Base-by-base conservation (phyloP, 37 sponge, comb jelly and placozoan species). In the Beroe ovata region DNA sequence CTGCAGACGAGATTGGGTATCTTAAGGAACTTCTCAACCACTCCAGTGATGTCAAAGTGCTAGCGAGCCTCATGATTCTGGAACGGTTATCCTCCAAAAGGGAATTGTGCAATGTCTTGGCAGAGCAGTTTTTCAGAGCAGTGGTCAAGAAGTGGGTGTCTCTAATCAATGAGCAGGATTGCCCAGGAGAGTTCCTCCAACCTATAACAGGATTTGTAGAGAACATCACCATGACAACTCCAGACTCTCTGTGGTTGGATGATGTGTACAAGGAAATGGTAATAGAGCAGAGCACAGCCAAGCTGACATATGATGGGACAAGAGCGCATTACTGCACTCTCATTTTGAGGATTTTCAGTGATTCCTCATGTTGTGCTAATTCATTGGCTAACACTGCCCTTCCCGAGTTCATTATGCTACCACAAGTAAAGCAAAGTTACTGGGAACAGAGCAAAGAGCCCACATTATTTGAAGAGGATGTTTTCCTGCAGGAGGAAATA, bases 401-500 rank as follows among this genome's bases (percentile, higher is more conserved):
- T 1, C 84, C 84, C 8, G 84, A 77, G 54, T 77, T 30, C 28
- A 42, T 77, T 20, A 42, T 39, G 42, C 54, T 77, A 19, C 84
- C 84, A 14, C 84, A 77, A 35, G 54, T 77, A 8, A 77, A 42
- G 54, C 84, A 77, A 29, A 77, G 38, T 2, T 77, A 77, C 33
- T 77, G 84, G 84, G 69, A 66, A 1, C 32, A 66, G 32, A 66
- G 69, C 36, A 22, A 20, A 3, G 84, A 77, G 11, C 22, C 84
- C 8, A 23, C 8, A 1, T 40, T 32, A 16, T n/a, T 77, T 3
- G 47, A 77, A 30, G 84, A 77, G 28, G 84, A 77, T 29, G 41
- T 77, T 54, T 77, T 77, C 54, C 84, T 77, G 8, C 84, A 77
- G 28, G 54, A 42, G 54, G 84, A 77, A 40, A 77, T 77, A 42